These are phyloP conservation scores for Falco peregrinus DNA, from an alignment of 2,797 vertebrate genomes.

Conservation along the genomic window DNA sequence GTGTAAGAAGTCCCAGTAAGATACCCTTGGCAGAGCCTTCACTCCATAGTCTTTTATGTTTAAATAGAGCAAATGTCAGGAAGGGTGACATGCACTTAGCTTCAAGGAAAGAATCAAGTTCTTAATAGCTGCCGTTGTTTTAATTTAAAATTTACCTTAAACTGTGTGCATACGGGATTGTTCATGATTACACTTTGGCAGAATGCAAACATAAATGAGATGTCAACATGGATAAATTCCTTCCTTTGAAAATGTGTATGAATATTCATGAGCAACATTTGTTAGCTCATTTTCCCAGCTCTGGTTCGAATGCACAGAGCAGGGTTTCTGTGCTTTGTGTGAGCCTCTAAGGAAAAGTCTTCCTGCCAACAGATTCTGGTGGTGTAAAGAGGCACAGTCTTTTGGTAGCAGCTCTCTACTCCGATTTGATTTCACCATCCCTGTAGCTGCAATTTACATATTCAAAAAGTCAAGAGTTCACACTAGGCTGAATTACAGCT, in stretches of 20 bases:
- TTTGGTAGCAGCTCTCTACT: neutral
- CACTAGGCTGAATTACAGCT: neutral
- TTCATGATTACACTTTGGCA: neutral
- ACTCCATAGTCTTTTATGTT: neutral
- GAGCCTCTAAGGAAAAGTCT: neutral
- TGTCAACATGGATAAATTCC: slow-evolving; percentile 43
- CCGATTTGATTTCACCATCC: neutral
- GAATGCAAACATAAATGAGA: slow-evolving; percentile 45
- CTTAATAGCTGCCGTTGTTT: neutral
- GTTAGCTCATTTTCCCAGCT: slow-evolving; percentile 47
- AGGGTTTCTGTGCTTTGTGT: neutral
- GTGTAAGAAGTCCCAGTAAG: neutral
- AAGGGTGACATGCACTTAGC: neutral
- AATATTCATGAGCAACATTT: slow-evolving; percentile 66
- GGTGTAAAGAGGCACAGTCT: neutral
- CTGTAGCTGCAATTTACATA: neutral
- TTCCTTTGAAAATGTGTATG: slow-evolving; percentile 50
- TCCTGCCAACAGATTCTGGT: neutral
- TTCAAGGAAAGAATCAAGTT: neutral
- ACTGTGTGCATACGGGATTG: neutral
- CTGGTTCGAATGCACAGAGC: neutral
- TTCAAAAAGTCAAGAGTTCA: neutral
- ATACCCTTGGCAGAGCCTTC: neutral
- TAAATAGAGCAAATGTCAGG: neutral
- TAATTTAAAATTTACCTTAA: slow-evolving; percentile 38